Base-by-base conservation (phyloP, 2,113 vertebrate genomes). In the Phyllopteryx taeniolatus region DNA sequence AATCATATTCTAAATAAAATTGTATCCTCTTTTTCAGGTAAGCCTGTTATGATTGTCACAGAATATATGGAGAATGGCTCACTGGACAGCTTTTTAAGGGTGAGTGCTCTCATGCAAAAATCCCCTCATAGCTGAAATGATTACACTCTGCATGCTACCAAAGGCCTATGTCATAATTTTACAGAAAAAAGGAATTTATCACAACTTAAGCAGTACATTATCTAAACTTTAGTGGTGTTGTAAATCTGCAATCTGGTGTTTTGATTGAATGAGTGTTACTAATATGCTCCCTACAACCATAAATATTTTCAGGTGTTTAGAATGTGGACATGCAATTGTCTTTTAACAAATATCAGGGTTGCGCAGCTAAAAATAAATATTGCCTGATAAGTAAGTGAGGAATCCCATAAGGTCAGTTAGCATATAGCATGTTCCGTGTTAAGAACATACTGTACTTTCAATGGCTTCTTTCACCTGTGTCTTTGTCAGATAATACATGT, bases 11-110 rank as follows among this genome's bases (percentile, higher is more conserved):
- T 53, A 35, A 53, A 39, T 42, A 11, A 15, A 46, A 56, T 57
- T 11, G 56, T 4, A 5, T 31, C 15, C 46, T 74, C 27, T 68
- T 59, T 72, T 35, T 8, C 81, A 91, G 90, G 90, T 79, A 91
- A 91, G 78, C 90, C 90, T 0, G 90, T 91, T 74, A 91, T 91
- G 90, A 91, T 91, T 11, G 90, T 91, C 72, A 91, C 90, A 2
- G 90, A 91, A 31, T 91, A 91, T 79, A 91, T 91, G 90, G 90
- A 91, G 81, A 91, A 91, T 1, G 90, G 90, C 56, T 91, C 90
- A 31, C 80, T 91, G 72, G 90, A 91, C 85, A 91, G 87, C 77
- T 91, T 91, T 77, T 54, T 91, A 68, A 89, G 89, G 78, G 90
- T 91, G 65, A 82, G 90, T 87, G 70, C n/a, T 20, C n/a, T 47